Evolutionary conservation across 2,888 invertebrate species (phyloP).

Genomic region (Himalopsyche kuldschensis): DNA sequence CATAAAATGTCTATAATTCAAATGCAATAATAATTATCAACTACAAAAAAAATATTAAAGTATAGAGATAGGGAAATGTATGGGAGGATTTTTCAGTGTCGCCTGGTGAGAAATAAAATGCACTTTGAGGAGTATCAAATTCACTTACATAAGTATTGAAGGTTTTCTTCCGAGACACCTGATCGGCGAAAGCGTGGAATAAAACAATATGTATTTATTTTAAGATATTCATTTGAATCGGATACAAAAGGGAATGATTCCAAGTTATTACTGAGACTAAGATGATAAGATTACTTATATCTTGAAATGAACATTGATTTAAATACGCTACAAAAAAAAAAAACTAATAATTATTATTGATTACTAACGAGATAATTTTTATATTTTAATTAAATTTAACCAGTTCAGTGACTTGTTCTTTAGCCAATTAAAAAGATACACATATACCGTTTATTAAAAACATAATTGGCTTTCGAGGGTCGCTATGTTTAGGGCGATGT

Average conservation of each 20-base stretch:
- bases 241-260: not conserved
- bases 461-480: too few relatives aligned
- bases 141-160: constrained; percentile 67
- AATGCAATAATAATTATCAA: not conserved
- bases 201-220: constrained; percentile 7
- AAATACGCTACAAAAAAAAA: too few relatives aligned
- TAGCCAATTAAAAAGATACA: too few relatives aligned
- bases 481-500: too few relatives aligned
- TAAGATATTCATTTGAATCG: not conserved
- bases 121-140: not conserved
- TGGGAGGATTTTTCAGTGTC: not conserved
- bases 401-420: too few relatives aligned
- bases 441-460: too few relatives aligned
- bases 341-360: too few relatives aligned
- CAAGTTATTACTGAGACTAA: not conserved
- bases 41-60: not conserved
- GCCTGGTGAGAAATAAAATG: not conserved
- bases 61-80: not conserved
- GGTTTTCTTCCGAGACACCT: constrained; percentile 67
- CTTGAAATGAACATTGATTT: too few relatives aligned
- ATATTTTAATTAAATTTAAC: too few relatives aligned
- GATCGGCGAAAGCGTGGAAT: constrained; percentile 44
- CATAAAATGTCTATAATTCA: not conserved
- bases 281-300: too few relatives aligned
- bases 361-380: too few relatives aligned